phyloP scores from a whole-genome alignment of 2,113 vertebrate genomes.

The Morone chrysops region DNA sequence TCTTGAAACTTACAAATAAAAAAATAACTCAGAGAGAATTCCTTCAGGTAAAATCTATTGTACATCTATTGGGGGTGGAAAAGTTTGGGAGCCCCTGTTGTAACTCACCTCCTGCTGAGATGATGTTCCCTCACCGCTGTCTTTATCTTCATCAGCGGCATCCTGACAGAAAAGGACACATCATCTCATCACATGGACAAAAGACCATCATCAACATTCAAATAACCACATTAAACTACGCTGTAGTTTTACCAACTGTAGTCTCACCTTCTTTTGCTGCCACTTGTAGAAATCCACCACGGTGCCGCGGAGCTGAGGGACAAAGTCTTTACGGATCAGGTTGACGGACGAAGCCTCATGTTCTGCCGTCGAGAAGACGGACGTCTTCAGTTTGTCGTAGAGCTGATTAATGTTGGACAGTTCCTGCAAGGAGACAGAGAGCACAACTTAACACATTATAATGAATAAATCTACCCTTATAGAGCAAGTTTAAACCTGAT shows the following conservation, averaged over 20 bases:
- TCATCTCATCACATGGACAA: not conserved
- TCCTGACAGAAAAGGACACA: slow-evolving; percentile 27
- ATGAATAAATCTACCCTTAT: too few relatives aligned
- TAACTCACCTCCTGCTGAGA: slow-evolving; percentile 69
- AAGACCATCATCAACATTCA: not conserved
- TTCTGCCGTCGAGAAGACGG: slow-evolving; percentile 75
- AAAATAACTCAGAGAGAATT: too few relatives aligned
- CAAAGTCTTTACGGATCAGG: slow-evolving; percentile 88
- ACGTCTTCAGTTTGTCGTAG: slow-evolving; percentile 90
- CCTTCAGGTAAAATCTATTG: too few relatives aligned
- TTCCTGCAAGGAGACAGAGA: slow-evolving; percentile 83
- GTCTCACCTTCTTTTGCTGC: slow-evolving; percentile 86
- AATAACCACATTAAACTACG: not conserved
- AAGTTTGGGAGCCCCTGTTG: too few relatives aligned
- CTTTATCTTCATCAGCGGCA: not conserved
- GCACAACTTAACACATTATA: not conserved
- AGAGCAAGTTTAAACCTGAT: too few relatives aligned
- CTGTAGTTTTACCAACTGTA: too few relatives aligned
- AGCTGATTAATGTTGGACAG: slow-evolving; percentile 90
- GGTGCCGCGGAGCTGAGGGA: slow-evolving; percentile 83
- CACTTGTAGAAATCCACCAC: slow-evolving; percentile 88
- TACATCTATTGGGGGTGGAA: too few relatives aligned
- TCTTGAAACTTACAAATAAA: too few relatives aligned
- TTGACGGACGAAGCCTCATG: slow-evolving; percentile 79
- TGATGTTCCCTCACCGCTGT: slow-evolving; percentile 71